A percentile compares a stretch with the other conserved stretches of the same genome.
phyloP scores from a whole-genome alignment of 2,797 vertebrate species.

The Oryzias sinensis region DNA sequence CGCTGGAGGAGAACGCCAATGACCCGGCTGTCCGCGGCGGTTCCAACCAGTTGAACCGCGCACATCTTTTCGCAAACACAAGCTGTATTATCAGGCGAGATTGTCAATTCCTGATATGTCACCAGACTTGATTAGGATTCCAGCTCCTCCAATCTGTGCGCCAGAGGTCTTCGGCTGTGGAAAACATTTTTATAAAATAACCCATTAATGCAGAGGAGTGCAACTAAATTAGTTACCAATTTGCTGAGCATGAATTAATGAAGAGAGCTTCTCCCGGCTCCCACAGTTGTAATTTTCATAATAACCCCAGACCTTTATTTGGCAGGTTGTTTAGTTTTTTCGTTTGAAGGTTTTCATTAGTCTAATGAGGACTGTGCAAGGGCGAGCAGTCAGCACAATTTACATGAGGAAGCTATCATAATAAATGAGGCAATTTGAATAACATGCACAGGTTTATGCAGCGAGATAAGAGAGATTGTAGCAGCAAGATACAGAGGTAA shows the following conservation, averaged over 20 bases:
- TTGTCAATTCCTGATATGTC: conserved; percentile 99
- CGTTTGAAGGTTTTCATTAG: conserved; percentile 99
- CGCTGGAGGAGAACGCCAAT: conserved; percentile 60
- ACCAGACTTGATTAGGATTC: conserved; percentile 99
- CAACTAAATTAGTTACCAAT: conserved; percentile 99
- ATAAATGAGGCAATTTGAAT: conserved; percentile 99
- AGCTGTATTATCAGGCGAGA: conserved; percentile 91
- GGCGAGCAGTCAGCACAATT: conserved; percentile 99
- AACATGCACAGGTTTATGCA: conserved; percentile 99
- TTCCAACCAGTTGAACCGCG: conserved; percentile 58
- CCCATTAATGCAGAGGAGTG: conserved; percentile 99
- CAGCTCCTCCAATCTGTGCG: conserved; percentile 94
- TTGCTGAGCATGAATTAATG: conserved; percentile 99
- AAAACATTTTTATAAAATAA: conserved; percentile 99
- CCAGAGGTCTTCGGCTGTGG: conserved; percentile 98
- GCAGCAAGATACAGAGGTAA: conserved; percentile 96
- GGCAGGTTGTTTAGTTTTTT: conserved; percentile 99
- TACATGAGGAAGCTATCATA: conserved; percentile 99
- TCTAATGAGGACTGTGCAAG: conserved; percentile 99
- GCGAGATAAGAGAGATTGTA: conserved; percentile 99
- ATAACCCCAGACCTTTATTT: conserved; percentile 99
- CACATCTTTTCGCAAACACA: conserved; percentile 50
- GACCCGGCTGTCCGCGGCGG: conserved; percentile 53
- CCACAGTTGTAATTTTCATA: conserved; percentile 99
- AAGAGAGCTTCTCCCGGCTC: conserved; percentile 99